A percentile compares a stretch with the other conserved stretches of the same genome.
Conservation (phyloP, 2,888 invertebrate species). For the Parascotia fuliginaria region DNA sequence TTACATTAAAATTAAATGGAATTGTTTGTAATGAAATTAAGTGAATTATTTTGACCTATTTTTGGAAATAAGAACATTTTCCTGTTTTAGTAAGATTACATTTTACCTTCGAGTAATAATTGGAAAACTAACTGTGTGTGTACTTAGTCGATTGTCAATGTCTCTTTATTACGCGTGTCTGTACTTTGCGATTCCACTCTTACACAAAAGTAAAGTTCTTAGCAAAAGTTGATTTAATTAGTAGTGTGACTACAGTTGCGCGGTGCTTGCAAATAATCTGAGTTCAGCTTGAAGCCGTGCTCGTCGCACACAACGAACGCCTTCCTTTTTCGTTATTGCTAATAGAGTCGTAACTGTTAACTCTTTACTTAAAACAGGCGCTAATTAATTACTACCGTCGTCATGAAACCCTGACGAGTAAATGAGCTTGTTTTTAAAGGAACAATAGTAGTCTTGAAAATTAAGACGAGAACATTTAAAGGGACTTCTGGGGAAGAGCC, state of each 20-base stretch:
- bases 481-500: too few relatives aligned
- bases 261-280: slow-evolving; percentile 52
- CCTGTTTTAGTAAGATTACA: slow-evolving; percentile 3
- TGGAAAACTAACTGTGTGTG: slow-evolving; percentile 14
- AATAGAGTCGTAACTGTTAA: slow-evolving; percentile 32
- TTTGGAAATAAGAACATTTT: neutral
- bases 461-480: too few relatives aligned
- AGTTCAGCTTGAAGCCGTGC: slow-evolving; percentile 33
- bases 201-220: slow-evolving; percentile 43
- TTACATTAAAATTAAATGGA: too few relatives aligned
- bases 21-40: too few relatives aligned
- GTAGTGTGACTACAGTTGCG: slow-evolving; percentile 52
- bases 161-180: slow-evolving; percentile 36
- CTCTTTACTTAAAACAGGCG: slow-evolving; percentile 35
- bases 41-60: too few relatives aligned
- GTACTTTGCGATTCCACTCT: slow-evolving; percentile 15
- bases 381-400: slow-evolving; percentile 28
- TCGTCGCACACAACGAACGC: slow-evolving; percentile 22
- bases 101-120: slow-evolving; percentile 16
- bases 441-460: slow-evolving; percentile 6
- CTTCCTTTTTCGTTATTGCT: slow-evolving; percentile 35
- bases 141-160: slow-evolving; percentile 17
- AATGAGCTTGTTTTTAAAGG: slow-evolving; percentile 12
- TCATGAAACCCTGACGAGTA: slow-evolving; percentile 11
- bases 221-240: slow-evolving; percentile 60